Conservation (phyloP, 1,140 invertebrate genomes). For the Papilio xuthus region DNA sequence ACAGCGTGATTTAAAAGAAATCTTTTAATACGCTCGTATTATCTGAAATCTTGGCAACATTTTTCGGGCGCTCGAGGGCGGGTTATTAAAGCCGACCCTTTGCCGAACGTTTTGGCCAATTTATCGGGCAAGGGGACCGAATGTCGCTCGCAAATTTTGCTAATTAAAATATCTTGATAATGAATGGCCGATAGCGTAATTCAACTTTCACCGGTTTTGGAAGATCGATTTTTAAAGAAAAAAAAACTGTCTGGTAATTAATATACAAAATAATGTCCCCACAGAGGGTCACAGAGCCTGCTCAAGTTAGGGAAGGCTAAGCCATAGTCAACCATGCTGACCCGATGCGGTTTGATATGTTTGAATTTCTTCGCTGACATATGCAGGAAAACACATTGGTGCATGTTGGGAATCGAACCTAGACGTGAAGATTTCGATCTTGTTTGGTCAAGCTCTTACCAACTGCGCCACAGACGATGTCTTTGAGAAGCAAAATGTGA, state of each 20-base stretch:
- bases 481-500: background rate
- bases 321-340: too few species aligned
- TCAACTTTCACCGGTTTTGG: constrained; percentile 15
- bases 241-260: background rate
- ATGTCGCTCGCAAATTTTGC: constrained; percentile 26
- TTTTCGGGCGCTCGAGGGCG: constrained; percentile 20
- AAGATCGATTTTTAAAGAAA: background rate
- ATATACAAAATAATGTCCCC: background rate
- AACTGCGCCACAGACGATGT: too few species aligned
- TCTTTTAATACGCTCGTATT: constrained; percentile 25
- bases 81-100: constrained; percentile 25
- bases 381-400: too few species aligned
- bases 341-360: too few species aligned
- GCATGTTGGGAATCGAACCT: too few species aligned
- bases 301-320: too few species aligned
- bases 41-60: constrained; percentile 15
- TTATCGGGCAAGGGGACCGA: constrained; percentile 16
- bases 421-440: too few species aligned
- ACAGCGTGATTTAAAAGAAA: constrained; percentile 19
- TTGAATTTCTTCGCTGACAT: too few species aligned
- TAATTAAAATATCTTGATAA: constrained; percentile 28
- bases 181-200: constrained; percentile 17
- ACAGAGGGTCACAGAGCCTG: too few species aligned
- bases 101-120: constrained; percentile 20
- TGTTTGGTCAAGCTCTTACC: too few species aligned